These are phyloP conservation scores for Trachemys scripta DNA, from an alignment of 2,113 vertebrate species.

Conservation along the genomic window DNA sequence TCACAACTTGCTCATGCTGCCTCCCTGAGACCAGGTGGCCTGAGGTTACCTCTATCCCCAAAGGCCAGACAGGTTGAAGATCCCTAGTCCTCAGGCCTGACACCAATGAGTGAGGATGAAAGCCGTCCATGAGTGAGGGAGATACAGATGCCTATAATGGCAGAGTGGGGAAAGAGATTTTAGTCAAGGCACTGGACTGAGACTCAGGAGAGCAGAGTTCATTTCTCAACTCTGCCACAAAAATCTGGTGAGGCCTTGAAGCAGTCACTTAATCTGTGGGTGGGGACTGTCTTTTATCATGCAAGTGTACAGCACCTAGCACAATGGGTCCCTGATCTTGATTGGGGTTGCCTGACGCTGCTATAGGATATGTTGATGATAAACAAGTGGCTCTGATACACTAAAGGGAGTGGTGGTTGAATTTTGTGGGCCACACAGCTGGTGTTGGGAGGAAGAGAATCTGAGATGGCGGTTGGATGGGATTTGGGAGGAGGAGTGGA, in stretches of 20 bases:
- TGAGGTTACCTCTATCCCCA: too few relatives aligned
- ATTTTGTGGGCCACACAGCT: not conserved
- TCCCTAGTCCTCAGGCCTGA: too few relatives aligned
- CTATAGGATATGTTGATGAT: not conserved
- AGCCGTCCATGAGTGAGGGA: not conserved
- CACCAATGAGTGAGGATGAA: not conserved
- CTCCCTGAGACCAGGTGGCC: too few relatives aligned
- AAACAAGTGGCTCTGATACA: not conserved
- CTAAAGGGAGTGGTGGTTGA: not conserved
- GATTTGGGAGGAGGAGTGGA: not conserved
- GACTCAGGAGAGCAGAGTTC: too few relatives aligned
- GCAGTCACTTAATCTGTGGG: too few relatives aligned
- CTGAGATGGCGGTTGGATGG: not conserved
- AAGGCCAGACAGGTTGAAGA: too few relatives aligned
- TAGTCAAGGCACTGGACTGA: too few relatives aligned
- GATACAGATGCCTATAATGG: not conserved
- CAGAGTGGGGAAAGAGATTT: not conserved
- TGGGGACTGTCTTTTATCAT: too few relatives aligned
- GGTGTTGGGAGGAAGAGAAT: not conserved
- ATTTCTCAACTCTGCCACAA: too few relatives aligned
- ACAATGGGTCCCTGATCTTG: not conserved
- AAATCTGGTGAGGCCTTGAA: too few relatives aligned
- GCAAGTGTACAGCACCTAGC: too few relatives aligned
- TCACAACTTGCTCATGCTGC: too few relatives aligned
- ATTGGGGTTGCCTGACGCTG: not conserved